Percentiles rank a stretch among this genome's conserved stretches.
Evolutionary conservation across 2,113 vertebrate genomes (phyloP).

Genomic region (Sphaerodactylus townsendi): DNA sequence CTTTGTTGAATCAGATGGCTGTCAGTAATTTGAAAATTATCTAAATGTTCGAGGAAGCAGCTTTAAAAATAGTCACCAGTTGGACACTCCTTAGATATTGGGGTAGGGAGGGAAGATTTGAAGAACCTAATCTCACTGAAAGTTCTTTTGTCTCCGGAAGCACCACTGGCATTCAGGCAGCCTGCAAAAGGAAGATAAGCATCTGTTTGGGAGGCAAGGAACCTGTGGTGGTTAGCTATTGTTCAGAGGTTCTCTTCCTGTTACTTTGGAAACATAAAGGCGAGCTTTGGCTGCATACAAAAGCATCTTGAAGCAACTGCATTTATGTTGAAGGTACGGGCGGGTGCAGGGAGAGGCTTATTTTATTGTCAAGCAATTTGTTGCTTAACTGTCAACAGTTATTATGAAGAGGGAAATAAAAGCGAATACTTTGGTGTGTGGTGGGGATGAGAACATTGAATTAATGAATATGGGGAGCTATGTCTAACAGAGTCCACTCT

Average conservation of each 20-base stretch:
- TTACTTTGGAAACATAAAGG: background rate
- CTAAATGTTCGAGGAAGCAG: background rate
- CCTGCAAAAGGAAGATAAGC: constrained; percentile 26
- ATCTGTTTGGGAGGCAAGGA: constrained; percentile 20
- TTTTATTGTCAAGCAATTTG: background rate
- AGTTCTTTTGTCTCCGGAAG: constrained; percentile 15
- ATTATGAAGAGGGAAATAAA: background rate
- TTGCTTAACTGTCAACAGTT: background rate
- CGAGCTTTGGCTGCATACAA: background rate
- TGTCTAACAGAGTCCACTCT: no score
- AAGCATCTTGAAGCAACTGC: constrained; percentile 2
- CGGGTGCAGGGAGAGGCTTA: background rate
- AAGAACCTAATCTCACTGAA: constrained; percentile 13
- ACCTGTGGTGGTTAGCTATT: constrained; percentile 3
- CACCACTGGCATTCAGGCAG: background rate
- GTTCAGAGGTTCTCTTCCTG: constrained; percentile 21
- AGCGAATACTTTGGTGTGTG: background rate
- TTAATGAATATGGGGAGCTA: background rate
- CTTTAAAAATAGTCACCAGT: constrained; percentile 4
- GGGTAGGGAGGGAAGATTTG: background rate
- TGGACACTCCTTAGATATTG: background rate
- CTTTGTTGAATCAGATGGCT: background rate
- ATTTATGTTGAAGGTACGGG: background rate
- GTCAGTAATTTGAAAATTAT: background rate
- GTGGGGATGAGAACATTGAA: background rate